A percentile compares a stretch with the other conserved stretches of the same genome.
phyloP scores from a whole-genome alignment of 2,113 vertebrate species.

The Aspidoscelis tigris region DNA sequence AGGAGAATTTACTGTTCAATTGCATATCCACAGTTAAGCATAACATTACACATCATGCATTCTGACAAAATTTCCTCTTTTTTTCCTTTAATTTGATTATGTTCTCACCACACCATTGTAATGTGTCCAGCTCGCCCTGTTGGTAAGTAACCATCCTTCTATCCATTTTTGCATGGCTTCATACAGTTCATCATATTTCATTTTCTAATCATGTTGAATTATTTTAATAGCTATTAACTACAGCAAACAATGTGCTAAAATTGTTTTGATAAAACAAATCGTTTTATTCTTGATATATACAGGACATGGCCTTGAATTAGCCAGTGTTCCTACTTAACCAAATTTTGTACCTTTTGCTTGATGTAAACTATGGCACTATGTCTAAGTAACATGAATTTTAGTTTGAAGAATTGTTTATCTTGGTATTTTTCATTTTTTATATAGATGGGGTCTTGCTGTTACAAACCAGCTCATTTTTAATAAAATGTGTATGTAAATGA shows the following conservation, averaged over 20 bases:
- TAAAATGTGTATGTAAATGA: not conserved
- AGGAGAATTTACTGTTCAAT: conserved; percentile 69
- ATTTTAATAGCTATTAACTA: conserved; percentile 47
- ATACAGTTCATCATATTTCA: conserved; percentile 78
- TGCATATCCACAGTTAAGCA: conserved; percentile 76
- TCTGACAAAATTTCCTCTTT: conserved; percentile 90
- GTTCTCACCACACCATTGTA: conserved; percentile 95
- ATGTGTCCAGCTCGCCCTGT: conserved; percentile 97
- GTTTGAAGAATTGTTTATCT: not conserved
- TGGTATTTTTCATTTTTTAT: not conserved
- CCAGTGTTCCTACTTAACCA: not conserved
- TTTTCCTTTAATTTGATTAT: conserved; percentile 84
- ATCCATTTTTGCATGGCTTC: conserved; percentile 89
- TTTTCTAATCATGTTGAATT: conserved; percentile 64
- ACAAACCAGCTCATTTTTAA: too few species aligned
- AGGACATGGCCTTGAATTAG: not conserved
- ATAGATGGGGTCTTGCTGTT: not conserved
- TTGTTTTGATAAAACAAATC: conserved; percentile 20
- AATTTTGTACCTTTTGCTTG: not conserved
- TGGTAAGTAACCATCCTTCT: conserved; percentile 98
- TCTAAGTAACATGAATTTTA: not conserved
- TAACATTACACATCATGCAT: conserved; percentile 90
- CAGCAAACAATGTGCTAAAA: conserved; percentile 43
- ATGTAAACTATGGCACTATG: not conserved
- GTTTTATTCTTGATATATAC: not conserved